phyloP scores from a whole-genome alignment of 2,797 vertebrate species.

The Gymnoscopelus microlampas region DNA sequence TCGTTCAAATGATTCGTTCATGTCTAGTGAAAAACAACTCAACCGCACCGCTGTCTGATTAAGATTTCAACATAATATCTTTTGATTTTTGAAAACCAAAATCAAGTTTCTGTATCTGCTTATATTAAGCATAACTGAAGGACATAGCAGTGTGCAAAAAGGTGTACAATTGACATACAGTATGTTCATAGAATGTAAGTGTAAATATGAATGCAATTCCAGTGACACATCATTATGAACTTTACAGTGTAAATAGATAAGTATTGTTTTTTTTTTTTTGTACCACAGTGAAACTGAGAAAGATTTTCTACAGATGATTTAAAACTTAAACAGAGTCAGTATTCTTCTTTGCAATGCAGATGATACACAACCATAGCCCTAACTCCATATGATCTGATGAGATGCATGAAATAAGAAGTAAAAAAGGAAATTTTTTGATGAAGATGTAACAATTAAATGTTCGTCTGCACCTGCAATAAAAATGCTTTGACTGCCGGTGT shows the following conservation, averaged over 20 bases:
- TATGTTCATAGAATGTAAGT: slow-evolving; percentile 44
- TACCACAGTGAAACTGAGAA: background rate
- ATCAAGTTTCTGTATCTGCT: slow-evolving; percentile 49
- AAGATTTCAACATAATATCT: background rate
- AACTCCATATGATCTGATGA: background rate
- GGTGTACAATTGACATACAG: slow-evolving; percentile 21
- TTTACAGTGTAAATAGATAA: slow-evolving; percentile 61
- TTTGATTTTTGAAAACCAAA: slow-evolving; percentile 30
- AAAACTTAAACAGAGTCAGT: slow-evolving; percentile 6
- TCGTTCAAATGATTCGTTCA: too few relatives aligned
- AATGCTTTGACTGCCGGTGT: too few relatives aligned
- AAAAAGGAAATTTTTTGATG: too few relatives aligned
- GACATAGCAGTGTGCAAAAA: slow-evolving; percentile 23
- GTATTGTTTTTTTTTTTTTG: slow-evolving; percentile 25
- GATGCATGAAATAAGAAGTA: background rate
- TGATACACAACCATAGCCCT: slow-evolving; percentile 1
- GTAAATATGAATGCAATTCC: slow-evolving; percentile 74
- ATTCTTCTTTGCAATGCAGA: slow-evolving; percentile 43
- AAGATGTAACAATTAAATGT: too few relatives aligned
- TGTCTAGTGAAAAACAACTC: too few relatives aligned
- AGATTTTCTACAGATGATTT: slow-evolving; percentile 13
- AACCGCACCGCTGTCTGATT: too few relatives aligned
- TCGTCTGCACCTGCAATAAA: too few relatives aligned
- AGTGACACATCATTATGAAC: slow-evolving; percentile 28
- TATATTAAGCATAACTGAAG: slow-evolving; percentile 72